Conservation (phyloP, 2,797 vertebrate genomes). For the Myripristis jacobus region DNA sequence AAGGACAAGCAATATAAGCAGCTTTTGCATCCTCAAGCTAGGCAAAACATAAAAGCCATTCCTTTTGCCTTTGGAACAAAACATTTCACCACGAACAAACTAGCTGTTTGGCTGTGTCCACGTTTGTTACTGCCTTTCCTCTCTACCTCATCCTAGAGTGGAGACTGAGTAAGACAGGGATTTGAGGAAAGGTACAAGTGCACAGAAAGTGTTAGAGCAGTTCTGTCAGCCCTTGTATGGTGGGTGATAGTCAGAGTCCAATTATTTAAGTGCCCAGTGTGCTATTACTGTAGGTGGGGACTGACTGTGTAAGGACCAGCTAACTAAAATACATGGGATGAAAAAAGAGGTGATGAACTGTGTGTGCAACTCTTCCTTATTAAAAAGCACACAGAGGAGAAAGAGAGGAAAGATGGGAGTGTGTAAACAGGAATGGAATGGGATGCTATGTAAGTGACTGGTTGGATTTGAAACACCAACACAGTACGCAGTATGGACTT, state of each 20-base stretch:
- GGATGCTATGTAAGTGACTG: not conserved
- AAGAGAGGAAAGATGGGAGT: not conserved
- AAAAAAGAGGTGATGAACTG: not conserved
- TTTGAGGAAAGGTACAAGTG: conserved; percentile 31
- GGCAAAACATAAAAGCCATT: not conserved
- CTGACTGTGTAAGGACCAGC: conserved; percentile 3
- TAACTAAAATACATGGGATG: conserved; percentile 20
- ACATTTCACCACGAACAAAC: too few relatives aligned
- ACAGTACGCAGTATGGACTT: too few relatives aligned
- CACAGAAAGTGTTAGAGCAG: not conserved
- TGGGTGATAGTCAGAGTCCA: conserved; percentile 5
- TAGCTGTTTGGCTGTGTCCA: too few relatives aligned
- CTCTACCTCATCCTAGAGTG: conserved; percentile 1
- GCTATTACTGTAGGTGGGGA: conserved; percentile 21
- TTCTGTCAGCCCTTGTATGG: conserved; percentile 7
- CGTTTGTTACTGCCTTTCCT: conserved; percentile 6
- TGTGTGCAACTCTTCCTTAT: not conserved
- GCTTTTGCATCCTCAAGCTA: not conserved
- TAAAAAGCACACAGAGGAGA: not conserved
- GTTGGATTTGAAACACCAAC: too few relatives aligned
- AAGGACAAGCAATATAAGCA: not conserved
- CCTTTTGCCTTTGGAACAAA: too few relatives aligned
- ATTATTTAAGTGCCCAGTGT: conserved; percentile 31
- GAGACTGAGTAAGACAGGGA: conserved; percentile 40
- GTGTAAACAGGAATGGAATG: not conserved